Evolutionary conservation across 2,888 invertebrate genomes (phyloP).

Genomic region (Atherix ibis): DNA sequence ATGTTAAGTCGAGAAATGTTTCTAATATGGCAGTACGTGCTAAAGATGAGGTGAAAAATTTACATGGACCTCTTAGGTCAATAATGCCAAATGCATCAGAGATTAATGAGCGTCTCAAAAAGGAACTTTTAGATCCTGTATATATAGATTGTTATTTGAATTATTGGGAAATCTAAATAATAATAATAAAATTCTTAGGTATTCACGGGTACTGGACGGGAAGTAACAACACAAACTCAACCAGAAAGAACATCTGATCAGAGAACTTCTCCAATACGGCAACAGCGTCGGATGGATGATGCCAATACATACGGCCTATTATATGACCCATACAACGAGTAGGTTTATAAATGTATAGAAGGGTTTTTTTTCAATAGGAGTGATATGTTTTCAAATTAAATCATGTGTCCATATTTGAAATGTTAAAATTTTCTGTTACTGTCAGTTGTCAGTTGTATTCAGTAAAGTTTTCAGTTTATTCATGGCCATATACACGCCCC

Average conservation of each 20-base stretch:
- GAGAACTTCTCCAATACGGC: too few species aligned
- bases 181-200: neutral
- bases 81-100: conserved; percentile 49
- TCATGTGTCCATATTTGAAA: too few species aligned
- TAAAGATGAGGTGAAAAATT: conserved; percentile 37
- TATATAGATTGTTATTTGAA: conserved; percentile 3
- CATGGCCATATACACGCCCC: too few species aligned
- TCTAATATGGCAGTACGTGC: conserved; percentile 45
- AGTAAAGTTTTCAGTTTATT: too few species aligned
- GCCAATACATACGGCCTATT: too few species aligned
- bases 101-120: conserved; percentile 43
- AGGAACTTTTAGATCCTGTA: conserved; percentile 50
- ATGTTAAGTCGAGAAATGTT: conserved; percentile 34
- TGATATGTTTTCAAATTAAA: too few species aligned
- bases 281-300: too few species aligned
- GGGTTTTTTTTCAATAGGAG: too few species aligned
- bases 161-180: neutral
- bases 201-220: conserved; percentile 22
- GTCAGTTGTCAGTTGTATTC: too few species aligned
- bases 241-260: neutral
- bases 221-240: conserved; percentile 25
- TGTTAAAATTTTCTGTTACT: too few species aligned
- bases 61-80: conserved; percentile 42
- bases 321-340: too few species aligned
- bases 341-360: too few species aligned